Conservation (phyloP, 2,797 vertebrate genomes). For the Gallinago nigripennis region DNA sequence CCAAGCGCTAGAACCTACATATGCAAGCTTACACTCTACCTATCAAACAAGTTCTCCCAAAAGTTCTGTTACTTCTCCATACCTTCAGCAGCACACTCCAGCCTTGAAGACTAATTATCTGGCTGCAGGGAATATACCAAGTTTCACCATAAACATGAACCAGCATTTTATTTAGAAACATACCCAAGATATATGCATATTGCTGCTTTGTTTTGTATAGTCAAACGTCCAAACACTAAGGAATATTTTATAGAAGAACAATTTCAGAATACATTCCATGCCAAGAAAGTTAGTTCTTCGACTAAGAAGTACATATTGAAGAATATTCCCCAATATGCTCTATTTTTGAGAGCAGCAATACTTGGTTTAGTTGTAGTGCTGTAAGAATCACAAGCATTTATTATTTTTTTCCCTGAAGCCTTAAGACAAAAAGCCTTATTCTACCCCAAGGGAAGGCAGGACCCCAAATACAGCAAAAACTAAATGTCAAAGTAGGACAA, state of each 20-base stretch:
- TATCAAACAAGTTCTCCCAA: background rate
- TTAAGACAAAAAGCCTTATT: background rate
- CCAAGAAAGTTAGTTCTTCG: background rate
- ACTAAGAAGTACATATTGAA: background rate
- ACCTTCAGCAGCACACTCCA: background rate
- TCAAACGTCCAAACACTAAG: background rate
- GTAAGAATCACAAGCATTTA: fast-evolving
- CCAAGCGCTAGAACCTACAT: background rate
- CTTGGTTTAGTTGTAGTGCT: background rate
- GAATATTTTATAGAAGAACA: background rate
- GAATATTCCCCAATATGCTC: background rate
- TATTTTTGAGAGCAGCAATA: background rate
- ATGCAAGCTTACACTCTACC: background rate
- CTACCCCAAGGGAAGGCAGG: background rate
- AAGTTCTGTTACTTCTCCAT: background rate
- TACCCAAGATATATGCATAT: background rate
- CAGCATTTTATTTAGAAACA: background rate
- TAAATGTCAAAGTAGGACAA: background rate
- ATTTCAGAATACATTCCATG: background rate
- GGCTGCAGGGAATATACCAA: background rate
- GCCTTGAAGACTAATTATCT: background rate
- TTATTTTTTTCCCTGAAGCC: background rate
- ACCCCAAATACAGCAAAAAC: background rate
- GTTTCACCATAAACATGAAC: background rate
- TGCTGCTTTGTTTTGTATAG: background rate